phyloP scores from a whole-genome alignment of 2,113 vertebrate species.

The Xiphophorus hellerii region DNA sequence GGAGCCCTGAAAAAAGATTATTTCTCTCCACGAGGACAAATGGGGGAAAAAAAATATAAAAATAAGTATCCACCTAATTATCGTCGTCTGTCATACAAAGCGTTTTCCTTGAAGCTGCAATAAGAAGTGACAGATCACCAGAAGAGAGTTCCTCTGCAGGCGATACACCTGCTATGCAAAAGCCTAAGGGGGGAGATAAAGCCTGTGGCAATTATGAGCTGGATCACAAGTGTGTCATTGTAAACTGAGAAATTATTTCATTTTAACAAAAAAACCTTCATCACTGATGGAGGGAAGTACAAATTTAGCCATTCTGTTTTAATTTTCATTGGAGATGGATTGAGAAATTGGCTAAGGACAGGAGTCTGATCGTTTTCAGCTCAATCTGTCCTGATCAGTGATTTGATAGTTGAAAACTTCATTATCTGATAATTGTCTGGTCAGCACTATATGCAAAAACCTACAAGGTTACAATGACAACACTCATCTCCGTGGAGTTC shows the following conservation, averaged over 20 bases:
- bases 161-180: slow-evolving; percentile 33
- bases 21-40: slow-evolving; percentile 62
- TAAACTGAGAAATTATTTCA: slow-evolving; percentile 41
- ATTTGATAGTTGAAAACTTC: neutral
- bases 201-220: slow-evolving; percentile 23
- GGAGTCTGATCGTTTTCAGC: neutral
- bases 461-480: neutral
- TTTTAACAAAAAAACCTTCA: neutral
- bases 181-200: slow-evolving; percentile 26
- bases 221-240: slow-evolving; percentile 6
- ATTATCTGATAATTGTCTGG: neutral
- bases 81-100: slow-evolving; percentile 60
- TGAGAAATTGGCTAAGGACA: neutral
- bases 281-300: neutral
- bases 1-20: slow-evolving; percentile 56
- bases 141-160: slow-evolving; percentile 33
- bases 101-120: slow-evolving; percentile 38
- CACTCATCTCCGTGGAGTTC: neutral
- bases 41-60: slow-evolving; percentile 35
- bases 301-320: neutral
- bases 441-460: neutral
- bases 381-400: neutral
- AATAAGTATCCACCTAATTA: slow-evolving; percentile 62
- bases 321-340: neutral
- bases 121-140: slow-evolving; percentile 63